Base-by-base conservation (phyloP, 2,797 vertebrate genomes). In the Microcaecilia unicolor region DNA sequence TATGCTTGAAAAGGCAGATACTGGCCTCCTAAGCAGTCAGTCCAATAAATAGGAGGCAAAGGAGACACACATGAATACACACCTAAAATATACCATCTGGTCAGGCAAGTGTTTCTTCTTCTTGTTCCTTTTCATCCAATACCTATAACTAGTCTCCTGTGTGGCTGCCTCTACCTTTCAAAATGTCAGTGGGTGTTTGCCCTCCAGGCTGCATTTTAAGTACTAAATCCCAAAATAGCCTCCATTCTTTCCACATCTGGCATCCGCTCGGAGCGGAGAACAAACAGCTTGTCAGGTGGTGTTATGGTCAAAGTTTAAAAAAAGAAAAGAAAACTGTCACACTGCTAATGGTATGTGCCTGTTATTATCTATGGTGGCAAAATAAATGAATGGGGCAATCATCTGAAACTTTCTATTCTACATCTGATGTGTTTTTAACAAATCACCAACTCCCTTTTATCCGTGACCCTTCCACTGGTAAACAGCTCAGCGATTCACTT, bases 311-410 rank as follows among this genome's bases (percentile, higher is more conserved):
- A 51, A 42, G 31, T 18, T 51, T 15, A 47, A 40, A 58, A 58
- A 45, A 53, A 55, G 65, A 55, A 28, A 19, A 46, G 53, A 15
- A 48, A 43, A 6, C 20, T 42, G 50, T 48, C 37, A 34, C 9
- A 28, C 9, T 30, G 34, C 15, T 64, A 69, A 69, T 61, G 42
- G 52, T 58, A 35, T 62, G 44, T 52, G 48, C 53, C 48, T 62
- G 38, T 39, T 48, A 32, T 42, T 47, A 37, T 43, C 44, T 35
- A 35, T 41, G 40, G 23, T 39, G 37, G 32, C 49, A 51, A 29
- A 37, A 43, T 18, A 67, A 53, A 60, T 49, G 60, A 52, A 46
- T 46, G 58, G 51, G 63, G 48, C 56, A 60, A 63, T 37, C 15
- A 28, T 51, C 48, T 51, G 31, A 16, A 55, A 35, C 39, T 46